Evolutionary conservation across 2,113 vertebrate genomes (phyloP).

Genomic region (Marmota monax): DNA sequence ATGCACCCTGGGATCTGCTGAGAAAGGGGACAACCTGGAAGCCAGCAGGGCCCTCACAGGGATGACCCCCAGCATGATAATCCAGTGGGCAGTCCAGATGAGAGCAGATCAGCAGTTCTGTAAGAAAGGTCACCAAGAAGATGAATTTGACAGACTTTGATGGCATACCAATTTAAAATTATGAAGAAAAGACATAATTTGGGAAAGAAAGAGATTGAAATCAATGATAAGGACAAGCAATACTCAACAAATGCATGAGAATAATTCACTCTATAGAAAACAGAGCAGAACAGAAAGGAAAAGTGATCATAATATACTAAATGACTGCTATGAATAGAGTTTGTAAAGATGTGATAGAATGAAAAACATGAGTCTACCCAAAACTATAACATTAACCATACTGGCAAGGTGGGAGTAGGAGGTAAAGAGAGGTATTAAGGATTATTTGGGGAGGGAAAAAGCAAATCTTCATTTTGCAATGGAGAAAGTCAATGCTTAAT

Average conservation of each 20-base stretch:
- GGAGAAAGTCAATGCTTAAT: neutral
- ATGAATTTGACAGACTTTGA: neutral
- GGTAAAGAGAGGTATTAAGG: neutral
- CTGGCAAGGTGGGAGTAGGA: fast-evolving
- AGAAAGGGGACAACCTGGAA: neutral
- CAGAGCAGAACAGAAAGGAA: neutral
- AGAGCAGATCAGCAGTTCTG: neutral
- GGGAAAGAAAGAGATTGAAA: neutral
- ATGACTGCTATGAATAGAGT: neutral
- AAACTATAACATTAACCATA: neutral
- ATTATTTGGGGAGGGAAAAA: neutral
- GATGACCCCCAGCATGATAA: neutral
- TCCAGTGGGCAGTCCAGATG: neutral
- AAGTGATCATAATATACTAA: neutral
- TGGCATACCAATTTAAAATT: neutral
- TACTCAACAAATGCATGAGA: neutral
- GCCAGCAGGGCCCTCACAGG: neutral
- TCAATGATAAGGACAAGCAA: neutral
- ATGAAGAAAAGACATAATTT: neutral
- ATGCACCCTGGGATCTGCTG: neutral
- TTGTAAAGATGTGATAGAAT: neutral
- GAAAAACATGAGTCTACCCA: neutral
- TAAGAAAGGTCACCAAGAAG: neutral
- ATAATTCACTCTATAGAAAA: neutral
- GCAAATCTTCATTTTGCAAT: neutral